Percentiles rank a stretch among this genome's conserved stretches.
phyloP scores from a whole-genome alignment of 2,113 vertebrate species.

The Neolamprologus caudopunctatus region DNA sequence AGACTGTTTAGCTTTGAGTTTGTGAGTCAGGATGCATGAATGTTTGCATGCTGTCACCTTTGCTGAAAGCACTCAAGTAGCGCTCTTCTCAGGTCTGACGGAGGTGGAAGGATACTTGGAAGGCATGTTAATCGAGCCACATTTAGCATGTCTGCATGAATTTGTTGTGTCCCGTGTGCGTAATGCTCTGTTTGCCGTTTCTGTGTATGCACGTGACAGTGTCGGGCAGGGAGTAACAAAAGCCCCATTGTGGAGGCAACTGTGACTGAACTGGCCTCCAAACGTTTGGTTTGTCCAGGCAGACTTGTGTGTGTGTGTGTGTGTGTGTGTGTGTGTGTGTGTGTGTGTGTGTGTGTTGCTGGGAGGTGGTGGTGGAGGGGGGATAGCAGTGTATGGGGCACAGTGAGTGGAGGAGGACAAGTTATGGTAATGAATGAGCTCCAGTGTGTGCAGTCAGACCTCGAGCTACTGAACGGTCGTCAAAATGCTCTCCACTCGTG shows the following conservation, averaged over 20 bases:
- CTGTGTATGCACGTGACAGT: background rate
- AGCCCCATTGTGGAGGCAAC: conserved; percentile 43
- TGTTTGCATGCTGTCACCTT: background rate
- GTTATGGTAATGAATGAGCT: conserved; percentile 46
- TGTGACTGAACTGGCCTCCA: conserved; percentile 13
- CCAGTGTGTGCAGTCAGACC: conserved; percentile 30
- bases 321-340: background rate
- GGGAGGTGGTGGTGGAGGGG: background rate
- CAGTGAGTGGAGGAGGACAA: conserved; percentile 1
- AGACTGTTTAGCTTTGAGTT: background rate
- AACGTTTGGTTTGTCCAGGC: conserved; percentile 25
- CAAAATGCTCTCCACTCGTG: conserved; percentile 49
- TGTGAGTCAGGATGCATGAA: background rate
- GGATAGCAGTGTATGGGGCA: background rate
- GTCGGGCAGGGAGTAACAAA: conserved; percentile 33
- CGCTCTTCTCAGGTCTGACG: background rate
- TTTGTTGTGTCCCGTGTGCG: background rate
- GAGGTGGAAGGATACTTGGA: background rate
- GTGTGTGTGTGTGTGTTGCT: background rate
- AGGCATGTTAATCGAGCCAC: background rate
- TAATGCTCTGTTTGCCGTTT: background rate
- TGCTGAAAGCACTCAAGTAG: background rate
- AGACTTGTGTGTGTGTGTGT: background rate
- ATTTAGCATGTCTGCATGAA: background rate
- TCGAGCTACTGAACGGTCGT: conserved; percentile 1